Percentiles rank a stretch among this genome's conserved stretches.
Conservation (phyloP, 2,888 invertebrate genomes). For the Achlya flavicornis region DNA sequence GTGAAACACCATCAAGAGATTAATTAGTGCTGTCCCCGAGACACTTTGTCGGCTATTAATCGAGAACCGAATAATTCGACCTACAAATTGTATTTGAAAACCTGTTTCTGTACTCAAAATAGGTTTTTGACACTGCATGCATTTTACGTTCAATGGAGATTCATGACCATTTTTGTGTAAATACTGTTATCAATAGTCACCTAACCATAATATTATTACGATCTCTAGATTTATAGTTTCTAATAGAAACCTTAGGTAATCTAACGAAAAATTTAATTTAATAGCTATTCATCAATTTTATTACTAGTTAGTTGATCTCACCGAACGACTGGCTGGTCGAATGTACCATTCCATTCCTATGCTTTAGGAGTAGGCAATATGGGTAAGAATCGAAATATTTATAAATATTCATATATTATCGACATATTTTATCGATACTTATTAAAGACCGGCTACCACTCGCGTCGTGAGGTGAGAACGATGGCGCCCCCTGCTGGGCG, state of each 20-base stretch:
- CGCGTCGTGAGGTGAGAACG: slow-evolving; percentile 83
- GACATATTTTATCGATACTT: slow-evolving; percentile 83
- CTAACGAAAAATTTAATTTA: slow-evolving; percentile 24
- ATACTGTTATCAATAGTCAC: slow-evolving; percentile 52
- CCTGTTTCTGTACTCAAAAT: slow-evolving; percentile 57
- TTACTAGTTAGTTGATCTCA: slow-evolving; percentile 25
- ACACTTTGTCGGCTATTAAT: slow-evolving; percentile 75
- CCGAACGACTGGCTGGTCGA: slow-evolving; percentile 24
- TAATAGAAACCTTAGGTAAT: slow-evolving; percentile 38
- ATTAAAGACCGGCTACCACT: slow-evolving; percentile 83
- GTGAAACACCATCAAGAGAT: slow-evolving; percentile 70
- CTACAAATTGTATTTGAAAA: slow-evolving; percentile 72
- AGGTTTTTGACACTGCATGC: slow-evolving; percentile 52
- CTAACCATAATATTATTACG: slow-evolving; percentile 54
- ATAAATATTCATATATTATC: slow-evolving; percentile 82
- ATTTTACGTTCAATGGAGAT: slow-evolving; percentile 61
- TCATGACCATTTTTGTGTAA: slow-evolving; percentile 59
- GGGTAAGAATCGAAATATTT: slow-evolving; percentile 76
- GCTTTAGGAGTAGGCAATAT: slow-evolving; percentile 39
- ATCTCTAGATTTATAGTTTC: slow-evolving; percentile 47
- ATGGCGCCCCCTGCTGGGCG: slow-evolving; percentile 80
- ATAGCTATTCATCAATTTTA: slow-evolving; percentile 34
- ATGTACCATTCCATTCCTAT: slow-evolving; percentile 23
- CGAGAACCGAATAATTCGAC: slow-evolving; percentile 64
- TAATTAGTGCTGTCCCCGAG: slow-evolving; percentile 77